Percentiles rank a stretch among this genome's conserved stretches.
Evolutionary conservation across 2,888 invertebrate genomes (phyloP).

Genomic region (Diaphora mendica): DNA sequence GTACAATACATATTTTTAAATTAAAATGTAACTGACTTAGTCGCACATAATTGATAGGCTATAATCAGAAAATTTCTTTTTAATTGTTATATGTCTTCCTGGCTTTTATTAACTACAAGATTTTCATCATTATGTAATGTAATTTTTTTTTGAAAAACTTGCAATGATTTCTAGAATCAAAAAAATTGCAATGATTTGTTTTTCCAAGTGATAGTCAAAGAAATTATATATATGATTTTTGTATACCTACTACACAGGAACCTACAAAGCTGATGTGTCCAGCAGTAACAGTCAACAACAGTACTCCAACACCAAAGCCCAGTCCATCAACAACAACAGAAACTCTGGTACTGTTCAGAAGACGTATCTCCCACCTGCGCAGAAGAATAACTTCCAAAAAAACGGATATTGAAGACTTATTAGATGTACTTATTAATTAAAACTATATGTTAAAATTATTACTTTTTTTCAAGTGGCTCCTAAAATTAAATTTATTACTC

Average conservation of each 20-base stretch:
- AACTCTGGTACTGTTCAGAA: conserved; percentile 46
- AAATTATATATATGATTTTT: too few relatives aligned
- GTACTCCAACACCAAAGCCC: conserved; percentile 44
- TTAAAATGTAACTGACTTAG: too few relatives aligned
- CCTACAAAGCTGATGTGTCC: conserved; percentile 77
- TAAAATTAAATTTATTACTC: not conserved
- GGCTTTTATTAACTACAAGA: too few relatives aligned
- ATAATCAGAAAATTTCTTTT: too few relatives aligned
- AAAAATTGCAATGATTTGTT: too few relatives aligned
- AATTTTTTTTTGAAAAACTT: too few relatives aligned
- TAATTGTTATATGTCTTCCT: too few relatives aligned
- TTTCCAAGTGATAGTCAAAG: not conserved
- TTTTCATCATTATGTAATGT: too few relatives aligned
- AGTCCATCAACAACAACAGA: conserved; percentile 42
- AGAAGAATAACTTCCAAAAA: conserved; percentile 36
- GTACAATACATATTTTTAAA: not conserved
- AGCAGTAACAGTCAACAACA: conserved; percentile 43
- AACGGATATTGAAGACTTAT: conserved; percentile 26
- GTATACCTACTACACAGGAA: conserved; percentile 57
- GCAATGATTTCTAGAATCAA: too few relatives aligned
- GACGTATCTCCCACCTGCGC: conserved; percentile 66
- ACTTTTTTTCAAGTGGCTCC: not conserved
- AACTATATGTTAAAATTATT: not conserved
- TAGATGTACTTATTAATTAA: not conserved
- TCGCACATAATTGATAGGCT: too few relatives aligned